Evolutionary conservation across 2,888 invertebrate species (phyloP).

Genomic region (Cistogaster globosa): DNA sequence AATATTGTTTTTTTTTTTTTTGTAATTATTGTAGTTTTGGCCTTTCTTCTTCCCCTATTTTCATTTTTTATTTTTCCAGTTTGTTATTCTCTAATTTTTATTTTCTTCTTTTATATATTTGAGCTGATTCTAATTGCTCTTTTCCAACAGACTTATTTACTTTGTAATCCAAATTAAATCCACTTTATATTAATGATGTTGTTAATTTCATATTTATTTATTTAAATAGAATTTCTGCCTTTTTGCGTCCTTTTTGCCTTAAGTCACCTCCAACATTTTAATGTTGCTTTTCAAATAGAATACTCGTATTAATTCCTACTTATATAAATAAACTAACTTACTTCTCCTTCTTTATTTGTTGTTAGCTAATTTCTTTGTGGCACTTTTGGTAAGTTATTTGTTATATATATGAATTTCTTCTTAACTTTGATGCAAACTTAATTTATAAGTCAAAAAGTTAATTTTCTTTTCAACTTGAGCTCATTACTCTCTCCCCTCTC

Average conservation of each 20-base stretch:
- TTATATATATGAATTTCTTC: constrained; percentile 15
- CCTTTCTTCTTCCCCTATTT: too few species aligned
- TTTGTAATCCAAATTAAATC: constrained; percentile 10
- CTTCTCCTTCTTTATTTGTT: background rate
- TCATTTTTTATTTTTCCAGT: background rate
- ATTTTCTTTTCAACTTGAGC: constrained; percentile 56
- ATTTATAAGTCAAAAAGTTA: constrained; percentile 68
- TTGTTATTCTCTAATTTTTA: background rate
- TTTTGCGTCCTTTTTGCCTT: constrained; percentile 10
- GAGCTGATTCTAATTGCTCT: background rate
- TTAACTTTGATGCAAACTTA: constrained; percentile 56
- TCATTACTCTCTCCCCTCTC: constrained; percentile 23
- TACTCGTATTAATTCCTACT: constrained; percentile 5
- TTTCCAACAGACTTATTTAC: background rate
- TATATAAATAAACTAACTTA: constrained; percentile 1
- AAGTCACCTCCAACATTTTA: background rate
- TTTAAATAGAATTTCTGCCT: constrained; percentile 7
- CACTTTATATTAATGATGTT: constrained; percentile 24
- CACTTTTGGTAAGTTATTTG: constrained; percentile 16
- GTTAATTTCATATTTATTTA: constrained; percentile 25
- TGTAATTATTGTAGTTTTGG: too few species aligned
- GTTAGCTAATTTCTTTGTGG: constrained; percentile 21
- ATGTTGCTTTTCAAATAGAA: background rate
- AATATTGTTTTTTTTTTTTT: too few species aligned
- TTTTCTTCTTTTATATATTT: background rate